Percentiles rank a stretch among this genome's conserved stretches.
Conservation (phyloP, 2,113 vertebrate species). For the Paratilapia polleni region DNA sequence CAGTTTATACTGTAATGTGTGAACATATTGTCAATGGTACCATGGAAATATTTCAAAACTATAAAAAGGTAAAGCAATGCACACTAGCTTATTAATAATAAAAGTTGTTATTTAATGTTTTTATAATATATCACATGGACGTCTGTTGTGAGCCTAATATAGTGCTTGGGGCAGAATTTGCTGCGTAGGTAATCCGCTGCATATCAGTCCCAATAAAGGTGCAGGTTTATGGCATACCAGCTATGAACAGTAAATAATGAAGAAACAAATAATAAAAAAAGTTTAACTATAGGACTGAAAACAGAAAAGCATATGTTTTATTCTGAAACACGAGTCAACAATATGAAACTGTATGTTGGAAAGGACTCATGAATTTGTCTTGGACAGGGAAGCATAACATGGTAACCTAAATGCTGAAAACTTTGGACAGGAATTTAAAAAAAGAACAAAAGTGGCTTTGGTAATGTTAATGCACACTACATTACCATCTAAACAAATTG, state of each 20-base stretch:
- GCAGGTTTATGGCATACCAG: neutral
- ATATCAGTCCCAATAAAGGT: neutral
- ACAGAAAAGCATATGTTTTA: constrained; percentile 6
- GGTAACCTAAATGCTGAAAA: neutral
- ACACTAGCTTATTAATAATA: neutral
- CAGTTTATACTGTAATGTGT: too few species aligned
- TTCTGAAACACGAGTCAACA: neutral
- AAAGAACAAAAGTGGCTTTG: too few species aligned
- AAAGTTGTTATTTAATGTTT: neutral
- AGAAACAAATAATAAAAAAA: too few species aligned
- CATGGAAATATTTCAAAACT: too few species aligned
- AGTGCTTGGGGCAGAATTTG: too few species aligned
- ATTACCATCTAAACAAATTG: neutral
- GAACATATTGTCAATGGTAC: too few species aligned
- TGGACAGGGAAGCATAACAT: too few species aligned
- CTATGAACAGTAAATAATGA: neutral
- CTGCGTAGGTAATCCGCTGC: too few species aligned
- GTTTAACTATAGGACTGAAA: neutral
- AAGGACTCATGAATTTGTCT: too few species aligned
- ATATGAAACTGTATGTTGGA: neutral
- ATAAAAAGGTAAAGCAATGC: neutral
- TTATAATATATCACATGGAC: neutral
- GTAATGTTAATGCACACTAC: neutral
- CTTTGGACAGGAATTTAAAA: neutral
- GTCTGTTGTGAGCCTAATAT: neutral